Evolutionary conservation across 2,888 invertebrate genomes (phyloP), one percentile per base, ranked within the genome.

Genomic region (Nomada goodeniana): DNA sequence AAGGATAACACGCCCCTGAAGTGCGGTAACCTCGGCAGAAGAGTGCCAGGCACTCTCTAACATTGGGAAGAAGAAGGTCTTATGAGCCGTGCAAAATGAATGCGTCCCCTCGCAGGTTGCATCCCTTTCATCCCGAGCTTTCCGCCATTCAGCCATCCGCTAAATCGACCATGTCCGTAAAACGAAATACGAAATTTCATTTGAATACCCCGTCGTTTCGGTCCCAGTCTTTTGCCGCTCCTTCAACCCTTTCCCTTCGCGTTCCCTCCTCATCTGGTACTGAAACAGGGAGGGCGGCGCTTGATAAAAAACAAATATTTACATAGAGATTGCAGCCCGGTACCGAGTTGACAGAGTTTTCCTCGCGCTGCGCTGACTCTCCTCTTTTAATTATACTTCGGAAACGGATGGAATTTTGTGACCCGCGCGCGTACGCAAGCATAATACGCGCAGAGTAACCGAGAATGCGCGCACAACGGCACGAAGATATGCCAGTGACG

Each of bases 1-100:
- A 76, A 88, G 88, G 90, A 90, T 92, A 92, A 93, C 91, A 91
- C 88, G 91, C 93, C 92, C 92, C 93, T 78, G 84, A 92, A 92
- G 93, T 92, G 92, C 91, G 92, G 91, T 93, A 92, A 92, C 92
- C 91, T 90, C 90, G 85, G 90, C 89, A 82, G 80, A 90, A 87
- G 88, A 91, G 89, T 88, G 82, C 85, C 86, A 69, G 82, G 80
- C 81, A 86, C 85, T 85, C 77, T 79, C 84, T n/a, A 75, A 82
- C 81, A 87, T 84, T 86, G 79, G 79, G 36, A 36, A 7, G 84
- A 83, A 83, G 89, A 87, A 88, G 88, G 87, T 89, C 92, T 92
- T 91, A 91, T 91, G 92, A 91, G 88, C 92, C 91, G 91, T 92
- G 90, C 90, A 93, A 92, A 92, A 92, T 92, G 91, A 89, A 91